Base-by-base conservation (phyloP, 1,140 invertebrate species). In the Atopsyche davidsoni region DNA sequence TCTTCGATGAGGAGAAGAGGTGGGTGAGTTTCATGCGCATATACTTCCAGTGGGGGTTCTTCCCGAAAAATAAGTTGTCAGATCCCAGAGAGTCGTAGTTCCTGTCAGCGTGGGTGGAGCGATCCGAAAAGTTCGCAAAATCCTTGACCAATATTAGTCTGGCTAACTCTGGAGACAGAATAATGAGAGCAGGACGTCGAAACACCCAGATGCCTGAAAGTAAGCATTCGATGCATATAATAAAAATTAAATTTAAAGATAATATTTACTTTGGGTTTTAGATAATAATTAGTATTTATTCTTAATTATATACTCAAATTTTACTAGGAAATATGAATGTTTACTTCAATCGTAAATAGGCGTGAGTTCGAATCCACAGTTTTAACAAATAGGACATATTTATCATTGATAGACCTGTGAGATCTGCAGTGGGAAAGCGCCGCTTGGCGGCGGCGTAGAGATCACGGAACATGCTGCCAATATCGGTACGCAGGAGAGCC, bases 1-100 rank as follows among this genome's bases (percentile, higher is more conserved):
- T 66, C 62, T 79, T 79, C 2, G 67, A 62, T 0, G 69, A 66
- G 3, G 73, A 75, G 55, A 78, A 80, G 0, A 72, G 66, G 13
- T 77, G 76, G 24, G 70, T 75, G 13, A 77, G 61, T 35, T 77
- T 74, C 2, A 57, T 53, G 19, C 78, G 57, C 13, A 76, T 62
- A 13, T 64, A 56, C 55, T 71, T 75, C 78, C 78, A 79, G 25
- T 64, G 51, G 0, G 62, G 60, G 50, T 63, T 64, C 44, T 64
- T 64, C 13, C 61, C 49, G 7, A 63, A 50, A 45, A 69, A 67
- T 7, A 69, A 32, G 25, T 59, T 59, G 24, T 53, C 56, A 4
- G 53, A 41, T 11, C 46, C 51, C 0, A 53, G 11, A 2, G 39
- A 46, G 42, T 62, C 60, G 31, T 55, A 46, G 6, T 36, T 23